A percentile compares a stretch with the other conserved stretches of the same genome.
phyloP scores from a whole-genome alignment of 1,140 invertebrate species.

The Glossosoma conforme region DNA sequence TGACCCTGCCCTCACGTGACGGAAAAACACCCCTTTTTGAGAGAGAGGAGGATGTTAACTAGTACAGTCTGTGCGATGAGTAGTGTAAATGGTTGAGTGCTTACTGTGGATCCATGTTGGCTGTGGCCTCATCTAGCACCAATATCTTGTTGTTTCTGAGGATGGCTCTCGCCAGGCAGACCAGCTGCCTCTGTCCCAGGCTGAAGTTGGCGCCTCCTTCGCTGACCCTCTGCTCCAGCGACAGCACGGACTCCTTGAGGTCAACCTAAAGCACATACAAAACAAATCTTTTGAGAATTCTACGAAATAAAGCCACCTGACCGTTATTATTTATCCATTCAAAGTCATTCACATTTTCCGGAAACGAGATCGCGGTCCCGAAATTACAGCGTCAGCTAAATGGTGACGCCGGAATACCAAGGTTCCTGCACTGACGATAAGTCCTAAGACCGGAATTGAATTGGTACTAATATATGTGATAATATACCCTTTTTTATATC shows the following conservation, averaged over 20 bases:
- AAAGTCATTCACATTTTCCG: neutral
- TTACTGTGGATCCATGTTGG: conserved; percentile 59
- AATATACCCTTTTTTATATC: no score
- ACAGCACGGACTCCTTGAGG: conserved; percentile 41
- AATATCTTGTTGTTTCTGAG: conserved; percentile 61
- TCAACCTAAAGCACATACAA: conserved; percentile 48
- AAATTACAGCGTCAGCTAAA: neutral
- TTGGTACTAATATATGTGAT: no score
- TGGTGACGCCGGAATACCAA: neutral
- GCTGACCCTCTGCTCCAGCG: conserved; percentile 55
- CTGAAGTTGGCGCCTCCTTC: conserved; percentile 64
- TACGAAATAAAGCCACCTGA: neutral
- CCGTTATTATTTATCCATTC: neutral
- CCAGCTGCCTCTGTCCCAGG: conserved; percentile 69
- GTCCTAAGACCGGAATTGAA: neutral
- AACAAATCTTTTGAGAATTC: conserved; percentile 30
- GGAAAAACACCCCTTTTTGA: no score
- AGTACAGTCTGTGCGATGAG: no score
- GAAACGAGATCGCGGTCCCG: neutral
- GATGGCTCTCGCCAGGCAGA: conserved; percentile 71
- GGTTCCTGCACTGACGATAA: neutral
- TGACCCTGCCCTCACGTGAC: no score
- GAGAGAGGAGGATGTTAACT: no score
- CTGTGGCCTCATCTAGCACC: conserved; percentile 70
- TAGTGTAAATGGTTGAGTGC: conserved; percentile 50